Evolutionary conservation across 2,797 vertebrate genomes (phyloP), one percentile per base, ranked within the genome.

Genomic region (Galago senegalensis): DNA sequence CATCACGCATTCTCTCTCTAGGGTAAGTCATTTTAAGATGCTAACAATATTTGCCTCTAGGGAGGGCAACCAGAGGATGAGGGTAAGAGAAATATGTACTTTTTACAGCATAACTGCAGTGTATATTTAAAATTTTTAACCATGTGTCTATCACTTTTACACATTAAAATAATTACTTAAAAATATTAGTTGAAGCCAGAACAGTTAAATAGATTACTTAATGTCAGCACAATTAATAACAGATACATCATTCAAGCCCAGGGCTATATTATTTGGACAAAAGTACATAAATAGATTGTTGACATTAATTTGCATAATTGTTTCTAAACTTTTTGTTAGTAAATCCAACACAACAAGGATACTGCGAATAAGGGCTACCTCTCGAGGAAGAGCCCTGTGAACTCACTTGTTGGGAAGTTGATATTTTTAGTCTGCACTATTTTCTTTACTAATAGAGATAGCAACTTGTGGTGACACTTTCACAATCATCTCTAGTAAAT

Each of bases 101-200:
- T 77, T 80, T 72, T 67, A 37, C 2, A 76, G 23, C 29, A 93
- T 17, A 14, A 17, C 2, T 37, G 7, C 46, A 34, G 58, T 63
- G 4, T 13, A 49, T 29, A 4, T 75, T 94, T 90, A 85, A 61
- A 43, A 43, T 75, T 92, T 94, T 82, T 31, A 89, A 80, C n/a
- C 13, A 27, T 79, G 8, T 77, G 0, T 72, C 0, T 86, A 75
- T 72, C 70, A 40, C 18, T 91, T 96, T 86, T 89, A 89, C 29
- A 87, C 31, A 95, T 69, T 88, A 77, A 92, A 83, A 89, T 87
- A 34, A 73, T 75, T 83, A 73, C 34, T 87, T 91, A 23, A 94
- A 95, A 87, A 85, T 67, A 69, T 27, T 89, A 88, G 69, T 69
- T 80, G 23, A 96, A 92, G 2, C 16, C 76, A 92, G 37, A 73